These are phyloP conservation scores for Laticauda laticaudata DNA, from an alignment of 2,113 vertebrate genomes.

Conservation along the genomic window DNA sequence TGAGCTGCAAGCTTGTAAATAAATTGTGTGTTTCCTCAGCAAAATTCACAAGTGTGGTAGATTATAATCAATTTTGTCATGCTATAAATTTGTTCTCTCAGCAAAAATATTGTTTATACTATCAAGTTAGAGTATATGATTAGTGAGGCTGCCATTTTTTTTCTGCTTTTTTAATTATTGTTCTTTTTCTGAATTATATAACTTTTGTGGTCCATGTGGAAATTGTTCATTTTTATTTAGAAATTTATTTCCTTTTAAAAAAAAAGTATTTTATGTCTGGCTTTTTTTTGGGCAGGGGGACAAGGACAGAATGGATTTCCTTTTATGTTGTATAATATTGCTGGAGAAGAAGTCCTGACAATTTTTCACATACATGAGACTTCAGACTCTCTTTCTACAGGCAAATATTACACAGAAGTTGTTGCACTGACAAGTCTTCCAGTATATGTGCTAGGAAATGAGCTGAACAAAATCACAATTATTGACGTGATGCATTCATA, in stretches of 20 bases:
- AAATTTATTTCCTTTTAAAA: background rate
- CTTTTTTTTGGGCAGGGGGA: background rate
- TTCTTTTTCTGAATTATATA: background rate
- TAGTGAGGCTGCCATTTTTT: background rate
- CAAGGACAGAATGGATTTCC: background rate
- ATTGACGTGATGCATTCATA: background rate
- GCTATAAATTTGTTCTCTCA: background rate
- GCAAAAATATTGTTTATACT: slow-evolving; percentile 8
- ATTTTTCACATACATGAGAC: background rate
- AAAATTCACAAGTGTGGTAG: slow-evolving; percentile 8
- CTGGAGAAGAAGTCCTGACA: background rate
- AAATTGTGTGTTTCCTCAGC: slow-evolving; percentile 10
- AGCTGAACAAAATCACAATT: background rate
- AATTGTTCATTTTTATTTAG: background rate
- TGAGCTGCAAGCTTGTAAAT: background rate
- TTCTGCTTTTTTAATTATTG: background rate
- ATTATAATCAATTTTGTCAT: background rate
- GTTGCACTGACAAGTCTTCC: background rate
- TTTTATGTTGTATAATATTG: background rate
- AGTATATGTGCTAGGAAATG: background rate
- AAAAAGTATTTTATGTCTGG: background rate
- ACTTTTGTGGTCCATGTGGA: background rate
- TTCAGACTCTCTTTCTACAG: background rate
- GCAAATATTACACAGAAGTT: background rate
- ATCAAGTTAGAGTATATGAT: slow-evolving; percentile 4